Evolutionary conservation across 2,113 vertebrate genomes (phyloP).

Genomic region (Tichodroma muraria): DNA sequence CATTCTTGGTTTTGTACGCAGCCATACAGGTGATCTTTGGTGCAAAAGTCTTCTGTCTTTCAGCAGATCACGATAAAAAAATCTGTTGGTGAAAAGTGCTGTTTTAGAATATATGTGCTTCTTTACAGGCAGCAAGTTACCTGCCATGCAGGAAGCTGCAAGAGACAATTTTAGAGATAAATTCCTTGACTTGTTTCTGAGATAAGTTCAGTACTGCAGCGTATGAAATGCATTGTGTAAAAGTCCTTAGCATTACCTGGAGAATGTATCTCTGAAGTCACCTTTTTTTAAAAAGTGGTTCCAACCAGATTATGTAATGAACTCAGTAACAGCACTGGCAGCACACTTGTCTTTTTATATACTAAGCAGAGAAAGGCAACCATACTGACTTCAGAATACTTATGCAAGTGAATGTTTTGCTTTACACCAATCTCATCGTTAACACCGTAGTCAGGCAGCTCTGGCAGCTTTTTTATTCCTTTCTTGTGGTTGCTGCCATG

Average conservation of each 20-base stretch:
- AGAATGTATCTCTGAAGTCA: neutral
- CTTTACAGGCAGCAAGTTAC: neutral
- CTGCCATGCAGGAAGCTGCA: neutral
- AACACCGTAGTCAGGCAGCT: neutral
- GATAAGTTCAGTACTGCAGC: neutral
- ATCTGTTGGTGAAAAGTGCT: neutral
- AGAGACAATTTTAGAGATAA: neutral
- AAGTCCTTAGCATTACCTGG: neutral
- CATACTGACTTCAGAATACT: neutral
- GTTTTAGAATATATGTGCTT: neutral
- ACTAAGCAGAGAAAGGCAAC: neutral
- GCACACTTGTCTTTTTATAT: neutral
- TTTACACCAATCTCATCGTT: neutral
- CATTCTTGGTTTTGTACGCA: neutral
- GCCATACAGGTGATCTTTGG: neutral
- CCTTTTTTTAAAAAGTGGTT: neutral
- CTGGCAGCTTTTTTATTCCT: neutral
- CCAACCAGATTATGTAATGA: neutral
- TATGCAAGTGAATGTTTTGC: neutral
- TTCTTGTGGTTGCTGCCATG: neutral
- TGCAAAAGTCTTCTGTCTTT: neutral
- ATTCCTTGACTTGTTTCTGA: neutral
- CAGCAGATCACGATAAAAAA: neutral
- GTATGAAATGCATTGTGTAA: neutral
- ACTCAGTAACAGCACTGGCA: neutral